phyloP scores from a whole-genome alignment of 2,797 vertebrate genomes.

The Lates japonicus region DNA sequence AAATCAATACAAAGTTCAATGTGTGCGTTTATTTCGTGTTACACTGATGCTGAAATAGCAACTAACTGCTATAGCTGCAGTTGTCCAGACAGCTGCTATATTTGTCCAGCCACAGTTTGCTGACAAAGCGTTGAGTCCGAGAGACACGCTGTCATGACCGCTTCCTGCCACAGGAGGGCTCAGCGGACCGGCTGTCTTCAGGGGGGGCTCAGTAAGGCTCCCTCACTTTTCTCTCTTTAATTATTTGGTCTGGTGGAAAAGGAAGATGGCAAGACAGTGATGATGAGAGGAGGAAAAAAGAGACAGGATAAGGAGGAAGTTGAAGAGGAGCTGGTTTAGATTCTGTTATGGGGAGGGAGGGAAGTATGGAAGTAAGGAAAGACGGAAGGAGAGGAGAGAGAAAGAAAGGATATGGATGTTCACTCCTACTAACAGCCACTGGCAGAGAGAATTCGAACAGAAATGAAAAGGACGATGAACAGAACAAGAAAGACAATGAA shows the following conservation, averaged over 20 bases:
- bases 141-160: conserved; percentile 31
- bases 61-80: conserved; percentile 18
- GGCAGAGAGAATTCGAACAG: conserved; percentile 28
- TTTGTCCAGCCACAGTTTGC: conserved; percentile 58
- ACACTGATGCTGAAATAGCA: conserved; percentile 4
- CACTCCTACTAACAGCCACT: neutral
- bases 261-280: conserved; percentile 32
- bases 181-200: conserved; percentile 40
- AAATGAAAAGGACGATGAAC: conserved; percentile 44
- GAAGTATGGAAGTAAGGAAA: neutral
- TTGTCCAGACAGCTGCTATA: conserved; percentile 27
- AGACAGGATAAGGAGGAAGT: neutral
- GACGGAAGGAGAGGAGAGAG: neutral
- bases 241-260: conserved; percentile 76
- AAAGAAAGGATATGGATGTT: conserved; percentile 23
- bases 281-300: neutral
- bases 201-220: conserved; percentile 10
- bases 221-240: conserved; percentile 59
- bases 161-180: conserved; percentile 81
- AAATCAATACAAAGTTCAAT: neutral
- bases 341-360: neutral
- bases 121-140: conserved; percentile 60
- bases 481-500: conserved; percentile 56
- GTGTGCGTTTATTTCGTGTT: neutral
- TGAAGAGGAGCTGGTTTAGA: neutral